Percentiles rank a stretch among this genome's conserved stretches.
Evolutionary conservation across 2,797 vertebrate species (phyloP).

Genomic region (Uromys caudimaculatus): DNA sequence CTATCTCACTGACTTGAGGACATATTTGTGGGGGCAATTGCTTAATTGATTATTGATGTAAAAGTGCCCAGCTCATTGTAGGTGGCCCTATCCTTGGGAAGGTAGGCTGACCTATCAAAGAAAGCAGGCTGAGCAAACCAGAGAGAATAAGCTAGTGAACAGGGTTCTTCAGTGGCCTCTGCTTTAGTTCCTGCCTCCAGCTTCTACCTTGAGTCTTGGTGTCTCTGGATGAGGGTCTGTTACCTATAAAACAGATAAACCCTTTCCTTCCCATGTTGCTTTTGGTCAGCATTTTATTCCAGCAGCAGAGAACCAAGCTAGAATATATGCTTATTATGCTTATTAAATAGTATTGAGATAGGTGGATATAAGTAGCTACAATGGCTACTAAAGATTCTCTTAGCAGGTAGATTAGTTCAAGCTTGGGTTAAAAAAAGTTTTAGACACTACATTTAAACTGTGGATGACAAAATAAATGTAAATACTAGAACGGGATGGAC

Average conservation of each 20-base stretch:
- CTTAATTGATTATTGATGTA: background rate
- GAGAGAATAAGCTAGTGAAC: too few species aligned
- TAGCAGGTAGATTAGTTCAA: background rate
- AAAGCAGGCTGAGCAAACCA: background rate
- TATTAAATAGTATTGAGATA: too few species aligned
- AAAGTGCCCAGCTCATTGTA: background rate
- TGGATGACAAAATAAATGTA: background rate
- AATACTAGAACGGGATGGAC: constrained; percentile 9
- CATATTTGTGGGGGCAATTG: background rate
- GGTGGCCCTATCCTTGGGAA: background rate
- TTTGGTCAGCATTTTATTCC: background rate
- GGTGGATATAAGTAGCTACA: background rate
- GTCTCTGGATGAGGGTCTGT: too few species aligned
- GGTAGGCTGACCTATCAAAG: background rate
- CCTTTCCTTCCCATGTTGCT: background rate
- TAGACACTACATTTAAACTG: background rate
- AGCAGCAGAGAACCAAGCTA: background rate
- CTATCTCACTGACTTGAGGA: too few species aligned
- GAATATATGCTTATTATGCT: too few species aligned
- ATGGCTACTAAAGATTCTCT: background rate
- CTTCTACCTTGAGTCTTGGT: background rate
- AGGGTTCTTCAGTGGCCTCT: background rate
- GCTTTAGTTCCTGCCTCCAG: background rate
- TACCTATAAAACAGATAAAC: background rate
- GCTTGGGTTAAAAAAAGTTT: background rate